Percentiles rank a stretch among this genome's conserved stretches.
phyloP scores from a whole-genome alignment of 2,113 vertebrate species.

The Polyodon spathula region DNA sequence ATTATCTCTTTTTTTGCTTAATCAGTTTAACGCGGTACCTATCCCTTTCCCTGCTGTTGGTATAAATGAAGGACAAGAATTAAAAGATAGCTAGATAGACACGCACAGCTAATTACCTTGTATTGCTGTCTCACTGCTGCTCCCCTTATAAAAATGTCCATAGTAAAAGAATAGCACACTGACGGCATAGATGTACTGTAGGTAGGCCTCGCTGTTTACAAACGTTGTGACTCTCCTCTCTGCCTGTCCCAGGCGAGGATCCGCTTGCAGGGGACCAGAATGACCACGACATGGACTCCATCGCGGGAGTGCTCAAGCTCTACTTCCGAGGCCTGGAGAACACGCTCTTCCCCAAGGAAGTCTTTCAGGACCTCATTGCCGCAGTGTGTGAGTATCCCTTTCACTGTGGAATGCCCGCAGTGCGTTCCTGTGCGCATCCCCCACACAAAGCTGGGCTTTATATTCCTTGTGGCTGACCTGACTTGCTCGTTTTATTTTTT shows the following conservation, averaged over 20 bases:
- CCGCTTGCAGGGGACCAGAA: constrained; percentile 94
- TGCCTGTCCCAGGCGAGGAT: constrained; percentile 70
- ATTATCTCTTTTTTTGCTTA: no score
- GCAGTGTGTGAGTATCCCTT: constrained; percentile 80
- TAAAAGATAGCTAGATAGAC: no score
- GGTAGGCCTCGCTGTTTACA: neutral
- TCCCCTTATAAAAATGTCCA: no score
- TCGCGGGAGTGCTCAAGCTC: constrained; percentile 92
- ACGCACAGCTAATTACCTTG: no score
- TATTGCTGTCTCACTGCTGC: no score
- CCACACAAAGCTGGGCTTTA: neutral
- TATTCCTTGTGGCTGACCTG: neutral
- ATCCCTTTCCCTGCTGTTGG: no score
- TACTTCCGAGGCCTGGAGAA: constrained; percentile 89
- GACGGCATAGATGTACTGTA: no score
- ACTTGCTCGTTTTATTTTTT: constrained; percentile 6
- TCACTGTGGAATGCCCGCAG: neutral
- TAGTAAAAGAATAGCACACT: no score
- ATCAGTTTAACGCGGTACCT: no score
- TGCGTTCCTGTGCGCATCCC: neutral
- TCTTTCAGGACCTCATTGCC: constrained; percentile 91
- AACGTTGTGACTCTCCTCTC: neutral
- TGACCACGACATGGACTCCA: constrained; percentile 96
- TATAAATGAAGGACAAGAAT: no score
- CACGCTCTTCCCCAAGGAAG: constrained; percentile 93